Evolutionary conservation across 2,113 vertebrate genomes (phyloP).

Genomic region (Pomatostomus ruficeps): DNA sequence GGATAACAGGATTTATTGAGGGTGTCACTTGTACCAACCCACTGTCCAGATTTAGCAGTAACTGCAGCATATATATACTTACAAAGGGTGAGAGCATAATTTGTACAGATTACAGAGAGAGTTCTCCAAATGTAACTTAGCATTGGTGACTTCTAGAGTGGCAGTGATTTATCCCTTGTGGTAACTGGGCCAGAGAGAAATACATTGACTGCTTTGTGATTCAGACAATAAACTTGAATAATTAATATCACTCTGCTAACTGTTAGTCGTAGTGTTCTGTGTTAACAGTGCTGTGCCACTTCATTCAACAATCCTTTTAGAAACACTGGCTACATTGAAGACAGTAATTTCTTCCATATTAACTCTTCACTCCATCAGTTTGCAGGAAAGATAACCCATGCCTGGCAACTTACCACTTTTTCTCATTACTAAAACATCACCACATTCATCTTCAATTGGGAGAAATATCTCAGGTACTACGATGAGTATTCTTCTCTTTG

Average conservation of each 20-base stretch:
- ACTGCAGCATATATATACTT: not conserved
- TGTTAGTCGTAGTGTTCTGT: not conserved
- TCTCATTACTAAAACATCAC: conserved; percentile 80
- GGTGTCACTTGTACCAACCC: not conserved
- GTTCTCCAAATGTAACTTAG: not conserved
- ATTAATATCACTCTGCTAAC: not conserved
- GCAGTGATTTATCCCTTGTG: not conserved
- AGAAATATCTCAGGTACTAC: conserved; percentile 83
- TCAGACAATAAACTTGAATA: not conserved
- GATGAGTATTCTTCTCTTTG: conserved; percentile 78
- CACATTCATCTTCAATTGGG: conserved; percentile 80
- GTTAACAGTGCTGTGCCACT: not conserved
- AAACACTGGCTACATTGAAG: not conserved
- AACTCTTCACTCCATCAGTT: not conserved
- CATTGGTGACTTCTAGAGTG: not conserved
- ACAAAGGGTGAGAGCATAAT: not conserved
- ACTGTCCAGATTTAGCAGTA: not conserved
- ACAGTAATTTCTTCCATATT: not conserved
- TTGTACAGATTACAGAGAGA: not conserved
- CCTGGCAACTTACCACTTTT: conserved; percentile 72
- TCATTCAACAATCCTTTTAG: not conserved
- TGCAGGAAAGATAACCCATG: not conserved
- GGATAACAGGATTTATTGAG: not conserved
- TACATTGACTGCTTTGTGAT: not conserved
- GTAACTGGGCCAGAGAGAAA: not conserved